Evolutionary conservation across 2,113 vertebrate species (phyloP), one percentile per base, ranked within the genome.

Genomic region (Limanda limanda): DNA sequence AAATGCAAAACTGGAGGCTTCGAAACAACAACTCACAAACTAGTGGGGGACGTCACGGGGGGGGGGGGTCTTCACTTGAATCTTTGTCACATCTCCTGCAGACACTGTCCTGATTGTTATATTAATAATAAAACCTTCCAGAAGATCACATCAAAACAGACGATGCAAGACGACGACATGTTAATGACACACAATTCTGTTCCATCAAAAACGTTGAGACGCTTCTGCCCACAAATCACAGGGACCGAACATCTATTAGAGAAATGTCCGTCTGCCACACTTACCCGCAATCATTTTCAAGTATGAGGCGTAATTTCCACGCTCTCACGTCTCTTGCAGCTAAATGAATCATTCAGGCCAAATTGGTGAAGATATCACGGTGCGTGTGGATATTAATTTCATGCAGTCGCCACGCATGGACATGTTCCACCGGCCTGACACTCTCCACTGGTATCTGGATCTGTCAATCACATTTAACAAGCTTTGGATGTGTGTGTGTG

Each of bases 391-490:
- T 21, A 54, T 54, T 9, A 21, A 20, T 54, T 54, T n/a, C 48
- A n/a, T 51, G 48, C 51, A 10, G 51, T n/a, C 48, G 48, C 48
- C 48, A 52, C 48, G 20, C 48, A 52, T 13, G 48, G 51, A 84
- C 78, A 72, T 62, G 76, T 61, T 84, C 76, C 51, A n/a, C 79
- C 52, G 59, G 48, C 55, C 83, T 31, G 63, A 85, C 73, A 79
- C 76, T 88, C 83, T 71, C 72, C 77, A 70, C 76, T 78, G 72
- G 83, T 85, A 62, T 80, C 47, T 65, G 65, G 13, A n/a, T 35
- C 85, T 80, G 87, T 88, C 90, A 90, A 64, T 92, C 90, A 90
- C 67, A 82, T 89, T 86, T 90, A 92, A 90, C 85, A 88, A 89
- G 85, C 88, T 71, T 27, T 58, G 71, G 67, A 79, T 0, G 52